These are phyloP conservation scores for Edolisoma coerulescens DNA, from an alignment of 2,113 vertebrate genomes.

Conservation along the genomic window DNA sequence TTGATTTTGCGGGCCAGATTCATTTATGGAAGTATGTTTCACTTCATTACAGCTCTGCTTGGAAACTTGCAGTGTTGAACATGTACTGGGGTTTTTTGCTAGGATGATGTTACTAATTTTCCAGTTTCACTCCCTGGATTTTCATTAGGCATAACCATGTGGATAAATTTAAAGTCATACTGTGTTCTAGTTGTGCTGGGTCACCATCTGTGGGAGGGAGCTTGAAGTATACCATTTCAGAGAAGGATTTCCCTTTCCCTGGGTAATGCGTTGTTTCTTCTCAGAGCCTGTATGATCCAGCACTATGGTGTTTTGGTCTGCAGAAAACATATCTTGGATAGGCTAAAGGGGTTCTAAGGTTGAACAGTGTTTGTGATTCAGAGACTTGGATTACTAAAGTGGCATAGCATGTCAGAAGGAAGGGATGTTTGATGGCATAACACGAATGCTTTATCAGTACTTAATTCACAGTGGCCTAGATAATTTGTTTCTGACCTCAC, in stretches of 20 bases:
- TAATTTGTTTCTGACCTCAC: not conserved
- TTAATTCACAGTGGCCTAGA: not conserved
- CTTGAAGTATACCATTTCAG: not conserved
- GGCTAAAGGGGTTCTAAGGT: not conserved
- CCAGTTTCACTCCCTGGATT: not conserved
- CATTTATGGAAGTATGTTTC: not conserved
- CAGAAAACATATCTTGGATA: not conserved
- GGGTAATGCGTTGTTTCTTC: not conserved
- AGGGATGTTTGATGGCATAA: not conserved
- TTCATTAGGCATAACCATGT: not conserved
- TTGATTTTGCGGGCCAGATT: not conserved
- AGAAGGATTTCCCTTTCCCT: not conserved
- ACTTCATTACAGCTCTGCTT: not conserved
- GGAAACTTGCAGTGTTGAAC: not conserved
- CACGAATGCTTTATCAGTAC: not conserved
- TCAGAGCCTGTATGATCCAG: not conserved
- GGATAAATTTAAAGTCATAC: not conserved
- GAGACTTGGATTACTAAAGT: not conserved
- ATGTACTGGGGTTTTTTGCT: rapidly evolving
- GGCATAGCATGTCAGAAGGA: not conserved
- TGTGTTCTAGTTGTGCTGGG: not conserved
- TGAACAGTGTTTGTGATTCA: not conserved
- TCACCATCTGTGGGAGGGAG: not conserved
- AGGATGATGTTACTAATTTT: not conserved
- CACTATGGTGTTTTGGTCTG: not conserved